These are phyloP conservation scores for Selene dorsalis DNA, from an alignment of 2,797 vertebrate species.

Conservation along the genomic window DNA sequence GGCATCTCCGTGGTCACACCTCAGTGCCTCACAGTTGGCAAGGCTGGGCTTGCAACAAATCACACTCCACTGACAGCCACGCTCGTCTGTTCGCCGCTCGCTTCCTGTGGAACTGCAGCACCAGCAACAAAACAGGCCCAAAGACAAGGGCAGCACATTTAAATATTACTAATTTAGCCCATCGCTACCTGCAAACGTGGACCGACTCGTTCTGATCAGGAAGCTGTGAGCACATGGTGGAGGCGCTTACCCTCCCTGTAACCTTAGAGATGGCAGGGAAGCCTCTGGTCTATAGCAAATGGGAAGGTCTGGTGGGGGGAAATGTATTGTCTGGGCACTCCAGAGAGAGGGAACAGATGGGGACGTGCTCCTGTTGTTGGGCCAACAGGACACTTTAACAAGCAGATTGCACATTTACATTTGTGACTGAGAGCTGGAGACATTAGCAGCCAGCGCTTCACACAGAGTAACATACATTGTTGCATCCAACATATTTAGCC, in stretches of 20 bases:
- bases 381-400: slow-evolving; percentile 88
- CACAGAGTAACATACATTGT: slow-evolving; percentile 35
- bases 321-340: slow-evolving; percentile 84
- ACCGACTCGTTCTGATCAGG: slow-evolving; percentile 53
- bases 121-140: slow-evolving; percentile 58
- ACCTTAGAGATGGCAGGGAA: slow-evolving; percentile 70
- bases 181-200: slow-evolving; percentile 57
- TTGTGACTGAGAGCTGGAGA: slow-evolving; percentile 86
- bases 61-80: slow-evolving; percentile 74
- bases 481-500: slow-evolving; percentile 30
- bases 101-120: slow-evolving; percentile 69
- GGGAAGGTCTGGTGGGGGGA: slow-evolving; percentile 69
- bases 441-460: slow-evolving; percentile 55
- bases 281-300: slow-evolving; percentile 68
- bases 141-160: slow-evolving; percentile 67
- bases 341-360: slow-evolving; percentile 90
- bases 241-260: slow-evolving; percentile 63
- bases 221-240: slow-evolving; percentile 64
- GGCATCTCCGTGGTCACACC: slow-evolving; percentile 80
- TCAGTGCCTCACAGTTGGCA: slow-evolving; percentile 83
- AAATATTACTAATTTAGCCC: slow-evolving; percentile 66
- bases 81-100: slow-evolving; percentile 64
- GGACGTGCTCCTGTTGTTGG: slow-evolving; percentile 89
- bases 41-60: slow-evolving; percentile 82
- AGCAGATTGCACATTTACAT: slow-evolving; percentile 94